A percentile compares a stretch with the other conserved stretches of the same genome.
Conservation (phyloP, 2,113 vertebrate species). For the Pygoscelis adeliae region DNA sequence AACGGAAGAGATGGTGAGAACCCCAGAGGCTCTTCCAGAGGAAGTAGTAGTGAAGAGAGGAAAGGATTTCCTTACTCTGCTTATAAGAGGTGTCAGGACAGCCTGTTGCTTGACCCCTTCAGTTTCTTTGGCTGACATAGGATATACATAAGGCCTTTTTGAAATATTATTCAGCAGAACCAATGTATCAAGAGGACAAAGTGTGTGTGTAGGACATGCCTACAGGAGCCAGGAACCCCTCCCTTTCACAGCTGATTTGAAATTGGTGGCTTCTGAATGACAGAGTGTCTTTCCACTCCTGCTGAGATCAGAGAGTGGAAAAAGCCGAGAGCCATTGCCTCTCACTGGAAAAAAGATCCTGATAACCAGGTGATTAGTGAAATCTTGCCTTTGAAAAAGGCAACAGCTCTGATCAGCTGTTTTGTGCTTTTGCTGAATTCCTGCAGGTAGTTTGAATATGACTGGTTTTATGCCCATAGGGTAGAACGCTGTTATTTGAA, state of each 20-base stretch:
- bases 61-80: neutral
- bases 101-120: neutral
- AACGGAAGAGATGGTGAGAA: neutral
- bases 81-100: neutral
- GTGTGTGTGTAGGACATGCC: neutral
- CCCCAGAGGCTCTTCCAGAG: neutral
- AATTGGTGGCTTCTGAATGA: neutral
- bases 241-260: neutral
- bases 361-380: neutral
- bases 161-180: neutral
- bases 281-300: neutral
- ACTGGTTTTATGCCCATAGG: fast-evolving
- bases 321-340: neutral
- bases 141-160: neutral
- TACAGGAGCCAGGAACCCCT: neutral
- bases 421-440: neutral
- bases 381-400: neutral
- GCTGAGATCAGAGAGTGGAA: neutral
- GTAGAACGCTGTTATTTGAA: neutral
- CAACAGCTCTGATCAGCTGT: neutral
- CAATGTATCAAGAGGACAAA: neutral
- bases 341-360: neutral
- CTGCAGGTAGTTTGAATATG: neutral
- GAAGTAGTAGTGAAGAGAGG: neutral
- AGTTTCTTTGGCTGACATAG: neutral